phyloP scores from a whole-genome alignment of 2,888 invertebrate genomes.

The Oscheius onirici region DNA sequence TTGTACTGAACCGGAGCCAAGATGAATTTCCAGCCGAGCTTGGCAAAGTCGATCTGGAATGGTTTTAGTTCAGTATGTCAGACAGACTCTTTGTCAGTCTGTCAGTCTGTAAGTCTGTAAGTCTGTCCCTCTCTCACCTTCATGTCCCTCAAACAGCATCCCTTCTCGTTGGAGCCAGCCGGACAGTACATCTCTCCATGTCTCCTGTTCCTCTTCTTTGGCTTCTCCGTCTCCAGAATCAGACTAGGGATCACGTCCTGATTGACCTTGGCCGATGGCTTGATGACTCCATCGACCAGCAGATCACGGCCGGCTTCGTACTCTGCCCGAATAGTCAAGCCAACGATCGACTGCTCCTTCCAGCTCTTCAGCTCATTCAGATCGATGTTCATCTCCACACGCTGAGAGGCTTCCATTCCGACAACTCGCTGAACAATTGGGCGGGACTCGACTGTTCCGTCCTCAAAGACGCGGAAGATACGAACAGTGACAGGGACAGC shows the following conservation, averaged over 20 bases:
- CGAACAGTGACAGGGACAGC: background rate
- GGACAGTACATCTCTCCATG: slow-evolving; percentile 53
- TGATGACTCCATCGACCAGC: slow-evolving; percentile 30
- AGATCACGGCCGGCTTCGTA: slow-evolving; percentile 7
- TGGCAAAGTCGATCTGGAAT: slow-evolving; percentile 89
- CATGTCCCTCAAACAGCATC: slow-evolving; percentile 88
- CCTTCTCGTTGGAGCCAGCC: slow-evolving; percentile 55
- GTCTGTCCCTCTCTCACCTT: slow-evolving; percentile 21
- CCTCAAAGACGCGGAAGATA: slow-evolving; percentile 3
- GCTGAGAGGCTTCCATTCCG: background rate
- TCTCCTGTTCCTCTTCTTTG: slow-evolving; percentile 35
- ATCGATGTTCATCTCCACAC: background rate
- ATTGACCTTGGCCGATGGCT: slow-evolving; percentile 41
- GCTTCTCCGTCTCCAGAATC: slow-evolving; percentile 53
- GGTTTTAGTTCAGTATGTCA: too few relatives aligned
- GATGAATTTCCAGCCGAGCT: slow-evolving; percentile 97
- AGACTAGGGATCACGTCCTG: slow-evolving; percentile 44
- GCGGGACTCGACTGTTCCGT: background rate
- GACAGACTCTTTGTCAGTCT: background rate
- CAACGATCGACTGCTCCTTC: slow-evolving; percentile 1
- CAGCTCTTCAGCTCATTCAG: background rate
- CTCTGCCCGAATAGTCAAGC: slow-evolving; percentile 5
- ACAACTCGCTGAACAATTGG: background rate
- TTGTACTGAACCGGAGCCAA: slow-evolving; percentile 93
- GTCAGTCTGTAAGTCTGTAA: background rate